Evolutionary conservation across 2,797 vertebrate genomes (phyloP).

Genomic region (Calcarius lapponicus): DNA sequence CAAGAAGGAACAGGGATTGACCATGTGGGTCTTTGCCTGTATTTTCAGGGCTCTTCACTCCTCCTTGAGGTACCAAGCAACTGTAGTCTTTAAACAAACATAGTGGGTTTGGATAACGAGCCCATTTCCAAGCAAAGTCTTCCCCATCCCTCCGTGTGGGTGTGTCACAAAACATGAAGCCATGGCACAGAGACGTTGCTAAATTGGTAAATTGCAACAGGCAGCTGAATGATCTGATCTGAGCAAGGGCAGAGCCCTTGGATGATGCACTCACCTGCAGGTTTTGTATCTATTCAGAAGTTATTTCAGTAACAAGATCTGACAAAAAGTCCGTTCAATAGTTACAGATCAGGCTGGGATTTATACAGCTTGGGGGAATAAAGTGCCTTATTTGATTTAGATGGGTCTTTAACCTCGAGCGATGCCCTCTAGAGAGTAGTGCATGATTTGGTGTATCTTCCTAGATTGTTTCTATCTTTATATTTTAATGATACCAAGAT

Average conservation of each 20-base stretch:
- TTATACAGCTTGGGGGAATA: constrained; percentile 23
- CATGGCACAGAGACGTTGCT: not conserved
- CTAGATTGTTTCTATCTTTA: constrained; percentile 40
- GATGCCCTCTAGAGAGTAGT: not conserved
- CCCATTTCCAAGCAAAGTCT: not conserved
- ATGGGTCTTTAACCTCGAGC: constrained; percentile 35
- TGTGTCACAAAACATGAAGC: not conserved
- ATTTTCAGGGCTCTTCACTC: not conserved
- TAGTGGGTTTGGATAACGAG: not conserved
- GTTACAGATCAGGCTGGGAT: constrained; percentile 34
- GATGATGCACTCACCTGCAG: not conserved
- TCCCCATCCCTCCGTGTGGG: not conserved
- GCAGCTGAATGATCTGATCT: not conserved
- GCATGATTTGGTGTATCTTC: constrained; percentile 8
- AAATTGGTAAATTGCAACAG: not conserved
- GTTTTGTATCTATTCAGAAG: constrained; percentile 28
- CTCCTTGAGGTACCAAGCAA: not conserved
- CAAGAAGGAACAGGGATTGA: not conserved
- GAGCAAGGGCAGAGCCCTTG: not conserved
- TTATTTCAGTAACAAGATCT: constrained; percentile 48
- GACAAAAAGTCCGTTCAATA: constrained; percentile 44
- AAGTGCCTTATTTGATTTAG: constrained; percentile 51
- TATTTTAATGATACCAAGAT: constrained; percentile 9
- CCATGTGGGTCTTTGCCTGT: not conserved
- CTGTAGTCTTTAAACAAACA: not conserved